These are phyloP conservation scores for Takifugu rubripes DNA, from an alignment of 2,797 vertebrate genomes.

Conservation along the genomic window DNA sequence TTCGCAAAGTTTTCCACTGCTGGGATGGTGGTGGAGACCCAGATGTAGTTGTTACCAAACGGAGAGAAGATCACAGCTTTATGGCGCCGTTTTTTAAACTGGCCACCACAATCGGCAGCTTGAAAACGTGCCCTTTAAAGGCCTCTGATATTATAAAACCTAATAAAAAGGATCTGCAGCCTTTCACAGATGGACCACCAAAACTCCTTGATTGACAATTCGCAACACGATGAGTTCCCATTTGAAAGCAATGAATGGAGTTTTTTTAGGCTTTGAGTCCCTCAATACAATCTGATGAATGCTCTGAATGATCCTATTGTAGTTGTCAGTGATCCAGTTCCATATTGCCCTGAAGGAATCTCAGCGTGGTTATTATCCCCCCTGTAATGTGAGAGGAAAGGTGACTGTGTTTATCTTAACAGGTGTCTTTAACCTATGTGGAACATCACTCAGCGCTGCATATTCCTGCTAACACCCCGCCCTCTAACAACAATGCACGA, in stretches of 20 bases:
- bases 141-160: too few species aligned
- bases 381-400: constrained; percentile 4
- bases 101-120: too few species aligned
- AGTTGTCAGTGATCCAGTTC: background rate
- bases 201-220: background rate
- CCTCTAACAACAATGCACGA: constrained; percentile 2
- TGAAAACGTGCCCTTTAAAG: too few species aligned
- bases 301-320: background rate
- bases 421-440: background rate
- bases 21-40: too few species aligned
- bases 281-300: background rate
- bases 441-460: constrained; percentile 4
- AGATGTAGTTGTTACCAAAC: too few species aligned
- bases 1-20: too few species aligned
- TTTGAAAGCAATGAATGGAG: constrained; percentile 2
- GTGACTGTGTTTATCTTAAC: background rate
- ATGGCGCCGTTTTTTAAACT: too few species aligned
- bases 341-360: background rate
- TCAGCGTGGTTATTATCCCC: background rate
- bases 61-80: too few species aligned
- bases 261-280: background rate
- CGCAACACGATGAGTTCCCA: background rate
- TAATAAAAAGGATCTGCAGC: too few species aligned
- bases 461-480: constrained; percentile 1
- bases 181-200: background rate